Conservation (phyloP, 1,140 invertebrate species). For the Drosophila neocordata region DNA sequence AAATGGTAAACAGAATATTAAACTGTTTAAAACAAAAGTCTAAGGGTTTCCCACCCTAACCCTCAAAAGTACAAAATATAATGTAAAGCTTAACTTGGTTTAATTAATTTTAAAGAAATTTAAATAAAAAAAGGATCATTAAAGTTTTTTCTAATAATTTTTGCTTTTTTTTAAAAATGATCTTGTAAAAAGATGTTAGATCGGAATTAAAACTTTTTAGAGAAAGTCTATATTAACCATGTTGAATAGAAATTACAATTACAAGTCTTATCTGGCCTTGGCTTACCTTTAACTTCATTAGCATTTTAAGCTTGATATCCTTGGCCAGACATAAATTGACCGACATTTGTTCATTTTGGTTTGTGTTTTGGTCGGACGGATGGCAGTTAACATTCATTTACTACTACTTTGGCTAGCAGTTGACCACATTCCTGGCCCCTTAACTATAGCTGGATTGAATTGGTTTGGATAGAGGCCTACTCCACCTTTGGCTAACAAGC, state of each 20-base stretch:
- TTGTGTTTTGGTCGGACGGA: not conserved
- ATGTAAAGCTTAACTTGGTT: not conserved
- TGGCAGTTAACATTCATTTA: slow-evolving; percentile 63
- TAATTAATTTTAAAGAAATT: not conserved
- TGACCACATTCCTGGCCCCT: slow-evolving; percentile 31
- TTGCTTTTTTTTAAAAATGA: too few relatives aligned
- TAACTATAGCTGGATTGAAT: not conserved
- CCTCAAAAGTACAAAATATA: not conserved
- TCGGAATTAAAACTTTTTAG: too few relatives aligned
- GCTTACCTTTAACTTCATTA: not conserved
- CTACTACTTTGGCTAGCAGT: slow-evolving; percentile 4
- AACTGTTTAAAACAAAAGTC: slow-evolving; percentile 26
- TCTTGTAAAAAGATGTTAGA: too few relatives aligned
- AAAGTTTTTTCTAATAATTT: too few relatives aligned
- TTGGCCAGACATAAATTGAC: not conserved
- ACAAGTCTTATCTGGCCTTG: not conserved
- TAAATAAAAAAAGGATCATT: too few relatives aligned
- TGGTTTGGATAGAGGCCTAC: not conserved
- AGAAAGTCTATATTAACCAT: too few relatives aligned
- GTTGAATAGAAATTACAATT: not conserved
- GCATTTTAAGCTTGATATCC: slow-evolving; percentile 1
- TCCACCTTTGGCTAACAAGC: slow-evolving; percentile 46
- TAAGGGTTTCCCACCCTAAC: not conserved
- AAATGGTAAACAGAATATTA: slow-evolving; percentile 48
- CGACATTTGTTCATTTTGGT: slow-evolving; percentile 9